Base-by-base conservation (phyloP, 2,888 invertebrate genomes). In the Lucinisca nassula region DNA sequence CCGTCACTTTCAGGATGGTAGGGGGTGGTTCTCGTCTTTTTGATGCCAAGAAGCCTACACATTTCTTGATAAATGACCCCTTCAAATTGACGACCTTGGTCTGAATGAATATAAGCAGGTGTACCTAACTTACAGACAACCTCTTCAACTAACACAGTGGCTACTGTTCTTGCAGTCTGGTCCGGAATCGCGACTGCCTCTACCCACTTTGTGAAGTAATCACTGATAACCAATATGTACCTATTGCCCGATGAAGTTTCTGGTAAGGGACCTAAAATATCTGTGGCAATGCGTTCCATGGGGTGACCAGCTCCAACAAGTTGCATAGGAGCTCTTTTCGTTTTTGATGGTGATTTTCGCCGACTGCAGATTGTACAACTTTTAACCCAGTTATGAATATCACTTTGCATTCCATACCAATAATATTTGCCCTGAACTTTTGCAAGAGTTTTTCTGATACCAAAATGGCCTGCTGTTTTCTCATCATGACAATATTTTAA, bases 51-150 rank as follows among this genome's bases (percentile, higher is more conserved):
- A 8, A 77, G 6, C n/a, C 81, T 35, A 21, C 84, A 87, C 73
- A 87, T 74, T 35, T 79, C 77, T n/a, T 74, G 74, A 49, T 89
- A 87, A 8, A 90, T 27, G 10, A 37, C 8, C 37, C 85, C 83
- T 45, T 84, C 84, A 32, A 84, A 90, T 32, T 88, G 82, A 45
- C 70, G 45, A 27, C 90, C 90, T 51, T 87, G 88, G 55, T 90
- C 88, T 24, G 80, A 79, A 74, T 90, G 85, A 32, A 90, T 78
- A 3, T 73, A 55, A 10, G 37, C 21, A 0, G 87, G 89, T 21
- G 77, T 82, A 0, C 85, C 90, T 51, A 84, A 87, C 55, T 87
- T 24, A 61, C 73, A 83, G 6, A 87, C 80, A 75, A 83, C 85
- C 35, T 79, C 88, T 55, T 45, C 82, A 14, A 87, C 61, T 24